A percentile compares a stretch with the other conserved stretches of the same genome.
These are phyloP conservation scores for Drosophila villosipedis DNA, from an alignment of 2,888 invertebrate species.

Conservation along the genomic window DNA sequence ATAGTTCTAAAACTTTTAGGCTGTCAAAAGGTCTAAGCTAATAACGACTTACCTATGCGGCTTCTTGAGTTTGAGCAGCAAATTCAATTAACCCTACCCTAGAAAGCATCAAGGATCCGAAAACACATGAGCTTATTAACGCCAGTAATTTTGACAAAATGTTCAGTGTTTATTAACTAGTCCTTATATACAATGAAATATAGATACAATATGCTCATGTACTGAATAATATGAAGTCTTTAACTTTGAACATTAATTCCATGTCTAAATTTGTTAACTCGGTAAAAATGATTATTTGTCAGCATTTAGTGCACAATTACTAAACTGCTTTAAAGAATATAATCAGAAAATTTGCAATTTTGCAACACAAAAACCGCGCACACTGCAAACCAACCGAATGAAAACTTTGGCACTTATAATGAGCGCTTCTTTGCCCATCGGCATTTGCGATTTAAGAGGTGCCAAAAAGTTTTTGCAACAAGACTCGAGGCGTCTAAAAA, in stretches of 20 bases:
- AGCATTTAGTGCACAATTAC: not conserved
- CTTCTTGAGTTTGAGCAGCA: not conserved
- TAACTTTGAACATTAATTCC: not conserved
- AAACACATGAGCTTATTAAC: not conserved
- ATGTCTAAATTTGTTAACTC: not conserved
- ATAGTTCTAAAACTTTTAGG: not conserved
- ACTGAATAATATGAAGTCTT: not conserved
- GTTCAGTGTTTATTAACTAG: not conserved
- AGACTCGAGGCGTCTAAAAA: slow-evolving; percentile 14
- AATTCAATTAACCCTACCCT: not conserved
- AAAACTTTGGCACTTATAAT: slow-evolving; percentile 40
- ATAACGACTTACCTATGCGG: not conserved
- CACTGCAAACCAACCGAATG: slow-evolving; percentile 9
- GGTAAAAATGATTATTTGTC: not conserved
- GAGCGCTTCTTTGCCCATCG: slow-evolving; percentile 28
- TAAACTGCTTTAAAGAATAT: not conserved
- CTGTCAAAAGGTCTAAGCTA: not conserved
- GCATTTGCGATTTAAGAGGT: slow-evolving; percentile 32
- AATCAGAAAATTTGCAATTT: slow-evolving; percentile 9
- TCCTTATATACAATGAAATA: not conserved
- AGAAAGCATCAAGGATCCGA: not conserved
- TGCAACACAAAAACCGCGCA: not conserved
- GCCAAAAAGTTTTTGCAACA: slow-evolving; percentile 26
- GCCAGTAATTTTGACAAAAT: not conserved
- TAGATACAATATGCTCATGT: not conserved